Percentiles rank a stretch among this genome's conserved stretches.
These are phyloP conservation scores for Neosilurus hyrtlii DNA, from an alignment of 2,797 vertebrate species.

Conservation along the genomic window DNA sequence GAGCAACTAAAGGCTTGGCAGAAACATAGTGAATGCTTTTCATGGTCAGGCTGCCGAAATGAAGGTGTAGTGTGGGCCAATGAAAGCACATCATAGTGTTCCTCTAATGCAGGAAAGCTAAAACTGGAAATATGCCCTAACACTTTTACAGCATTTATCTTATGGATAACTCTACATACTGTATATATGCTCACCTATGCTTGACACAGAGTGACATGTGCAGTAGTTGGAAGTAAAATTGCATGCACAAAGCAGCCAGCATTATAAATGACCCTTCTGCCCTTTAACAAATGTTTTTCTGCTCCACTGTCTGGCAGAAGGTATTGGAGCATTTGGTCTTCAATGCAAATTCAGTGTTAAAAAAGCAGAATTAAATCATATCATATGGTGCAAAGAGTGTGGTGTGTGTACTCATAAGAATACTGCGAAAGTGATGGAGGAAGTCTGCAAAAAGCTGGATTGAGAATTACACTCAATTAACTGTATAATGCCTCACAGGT, in stretches of 20 bases:
- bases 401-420: background rate
- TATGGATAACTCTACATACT: background rate
- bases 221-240: background rate
- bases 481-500: too few relatives aligned
- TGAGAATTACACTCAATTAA: background rate
- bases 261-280: background rate
- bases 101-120: conserved; percentile 12
- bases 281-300: background rate
- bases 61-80: conserved; percentile 34
- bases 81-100: conserved; percentile 4
- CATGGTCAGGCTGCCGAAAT: conserved; percentile 13
- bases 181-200: background rate
- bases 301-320: background rate
- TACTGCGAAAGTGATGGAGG: background rate
- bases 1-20: conserved; percentile 34
- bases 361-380: background rate
- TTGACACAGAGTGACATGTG: background rate
- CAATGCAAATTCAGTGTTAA: background rate
- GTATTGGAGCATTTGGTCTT: background rate
- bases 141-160: background rate
- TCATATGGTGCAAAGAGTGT: background rate
- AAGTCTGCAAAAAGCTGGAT: background rate
- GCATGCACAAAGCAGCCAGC: background rate
- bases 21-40: conserved; percentile 29
- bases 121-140: background rate